Base-by-base conservation (phyloP, 1,140 invertebrate species). In the Macrocentrus cingulum region DNA sequence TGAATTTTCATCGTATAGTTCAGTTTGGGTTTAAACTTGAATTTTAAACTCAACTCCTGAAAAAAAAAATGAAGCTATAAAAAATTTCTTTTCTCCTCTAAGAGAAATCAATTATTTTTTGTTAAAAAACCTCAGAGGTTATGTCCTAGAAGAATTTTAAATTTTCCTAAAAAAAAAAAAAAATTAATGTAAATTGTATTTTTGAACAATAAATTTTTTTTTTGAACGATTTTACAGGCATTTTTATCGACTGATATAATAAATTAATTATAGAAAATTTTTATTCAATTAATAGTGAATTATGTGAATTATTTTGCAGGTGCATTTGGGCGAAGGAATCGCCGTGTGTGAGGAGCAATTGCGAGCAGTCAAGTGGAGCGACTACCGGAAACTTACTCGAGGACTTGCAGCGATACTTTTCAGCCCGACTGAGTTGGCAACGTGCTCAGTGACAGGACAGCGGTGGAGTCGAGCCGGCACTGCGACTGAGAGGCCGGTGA, bases 371-470 rank as follows among this genome's bases (percentile, higher is more conserved):
- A 89, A 89, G 66, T 88, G 87, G 86, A 87, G 83, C 49, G 87
- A 89, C 72, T 88, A 88, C 64, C 76, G 86, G 56, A 89, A 88
- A 73, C 78, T 89, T 71, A 89, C 87, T 13, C 80, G 87, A 45
- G 86, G 86, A 48, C 74, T 88, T 61, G 87, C 87, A 22, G 86
- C 86, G n/a, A 86, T 88, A 65, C 69, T 89, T 56, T 89, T 89
- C 75, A 87, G 86, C 67, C 87, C 87, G 1, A 85, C 85, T 56
- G 87, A 88, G 71, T 72, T 89, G 66, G 87, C 87, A 22, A 88
- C 86, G 15, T 88, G 86, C 72, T 89, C 87, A 18, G 87, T 89
- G 19, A 89, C 87, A 34, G 87, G 87, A 11, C 87, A 89, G 76
- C 82, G 87, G 61, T 89, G 87, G 87, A 87, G 86, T 66, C 80